phyloP scores from a whole-genome alignment of 2,113 vertebrate genomes.

The Herpailurus yagouaroundi region DNA sequence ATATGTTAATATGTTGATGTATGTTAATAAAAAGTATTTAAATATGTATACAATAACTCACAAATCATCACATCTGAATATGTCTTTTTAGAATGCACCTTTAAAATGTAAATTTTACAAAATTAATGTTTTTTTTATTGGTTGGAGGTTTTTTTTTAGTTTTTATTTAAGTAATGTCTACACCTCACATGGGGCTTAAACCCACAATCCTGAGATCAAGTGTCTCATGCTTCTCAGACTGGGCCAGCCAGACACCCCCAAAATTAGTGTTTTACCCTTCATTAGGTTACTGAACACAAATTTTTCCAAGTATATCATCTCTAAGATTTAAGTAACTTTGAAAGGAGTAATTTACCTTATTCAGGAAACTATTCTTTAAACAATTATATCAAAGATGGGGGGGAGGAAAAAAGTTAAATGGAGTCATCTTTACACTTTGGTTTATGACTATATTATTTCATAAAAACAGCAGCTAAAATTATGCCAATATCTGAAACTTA shows the following conservation, averaged over 20 bases:
- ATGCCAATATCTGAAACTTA: constrained; percentile 11
- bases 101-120: neutral
- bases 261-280: neutral
- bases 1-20: neutral
- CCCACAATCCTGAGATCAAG: no score
- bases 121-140: neutral
- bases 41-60: neutral
- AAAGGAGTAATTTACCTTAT: neutral
- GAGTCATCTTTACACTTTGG: constrained; percentile 17
- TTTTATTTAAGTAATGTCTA: no score
- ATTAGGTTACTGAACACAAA: neutral
- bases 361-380: neutral
- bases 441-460: constrained; percentile 22
- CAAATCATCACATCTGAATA: neutral
- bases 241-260: no score
- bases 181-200: no score
- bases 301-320: neutral
- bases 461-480: constrained; percentile 3
- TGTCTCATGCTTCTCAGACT: no score
- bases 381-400: neutral
- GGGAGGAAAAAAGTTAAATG: neutral
- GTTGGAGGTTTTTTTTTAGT: no score
- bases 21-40: neutral
- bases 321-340: neutral
- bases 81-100: neutral